Evolutionary conservation across 2,113 vertebrate species (phyloP).

Genomic region (Urocynchramus pylzowi): DNA sequence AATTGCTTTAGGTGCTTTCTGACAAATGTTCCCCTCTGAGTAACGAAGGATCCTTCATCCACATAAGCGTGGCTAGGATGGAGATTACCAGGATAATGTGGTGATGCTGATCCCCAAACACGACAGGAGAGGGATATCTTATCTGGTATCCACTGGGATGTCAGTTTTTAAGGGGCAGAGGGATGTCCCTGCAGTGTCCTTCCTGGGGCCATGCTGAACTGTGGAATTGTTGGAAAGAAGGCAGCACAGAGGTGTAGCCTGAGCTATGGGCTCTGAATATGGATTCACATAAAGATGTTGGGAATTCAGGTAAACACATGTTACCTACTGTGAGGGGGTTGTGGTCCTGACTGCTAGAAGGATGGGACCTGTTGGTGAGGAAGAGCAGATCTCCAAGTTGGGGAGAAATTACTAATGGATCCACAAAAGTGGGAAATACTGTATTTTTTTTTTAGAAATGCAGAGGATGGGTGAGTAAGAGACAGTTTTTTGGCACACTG

Average conservation of each 20-base stretch:
- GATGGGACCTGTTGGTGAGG: background rate
- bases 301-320: background rate
- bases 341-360: background rate
- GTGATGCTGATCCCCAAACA: background rate
- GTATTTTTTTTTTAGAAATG: background rate
- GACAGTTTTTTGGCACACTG: constrained; percentile 28
- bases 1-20: background rate
- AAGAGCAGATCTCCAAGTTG: background rate
- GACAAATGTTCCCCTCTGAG: background rate
- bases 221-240: background rate
- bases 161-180: background rate
- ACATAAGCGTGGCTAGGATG: background rate
- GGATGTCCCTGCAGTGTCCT: background rate
- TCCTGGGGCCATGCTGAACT: background rate
- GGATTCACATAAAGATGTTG: background rate
- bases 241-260: background rate
- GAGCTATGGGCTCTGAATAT: background rate
- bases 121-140: background rate
- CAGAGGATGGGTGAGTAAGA: constrained; percentile 39
- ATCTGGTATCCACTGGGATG: rapidly evolving
- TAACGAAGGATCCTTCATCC: background rate
- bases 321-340: background rate
- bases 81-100: background rate
- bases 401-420: background rate
- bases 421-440: background rate